Base-by-base conservation (phyloP, 1,140 invertebrate species). In the Aphis craccivora region DNA sequence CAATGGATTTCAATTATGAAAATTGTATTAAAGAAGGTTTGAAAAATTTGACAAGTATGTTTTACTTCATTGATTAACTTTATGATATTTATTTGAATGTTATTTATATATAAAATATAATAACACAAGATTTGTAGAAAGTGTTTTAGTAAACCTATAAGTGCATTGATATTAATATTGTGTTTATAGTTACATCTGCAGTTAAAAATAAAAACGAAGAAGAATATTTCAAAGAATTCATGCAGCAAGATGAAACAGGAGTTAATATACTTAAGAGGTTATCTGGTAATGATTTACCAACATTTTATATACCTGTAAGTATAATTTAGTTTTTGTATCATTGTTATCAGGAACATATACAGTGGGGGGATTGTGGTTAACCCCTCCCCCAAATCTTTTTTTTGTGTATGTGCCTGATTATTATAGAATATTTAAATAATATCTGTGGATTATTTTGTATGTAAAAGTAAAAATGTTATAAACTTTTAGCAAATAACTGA, bases 21-120 rank as follows among this genome's bases (percentile, higher is more conserved):
- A 25, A 90, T 55, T 55, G n/a, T 55, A 55, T 90, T 9, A 90
- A 55, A 25, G 88, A 90, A 90, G 37, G 88, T 25, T 90, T 90
- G 9, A 25, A 40, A 25, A 90, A 60, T 55, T 25, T 55, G 35
- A 25, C 22, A 30, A 37, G 48, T 90, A 40, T 25, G 45, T 90
- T 55, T 87, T n/a, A 45, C 9, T 45, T 18, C 18, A n/a, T n/a
- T 40, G 0, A 9, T 88, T 53, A n/a, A 25, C 8, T 83, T 23
- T 40, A 40, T 40, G 23, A 83, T 7, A 8, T 37, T 22, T 37
- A 83, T 83, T 37, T 83, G 14, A 40, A 40, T 40, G 37, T 2
- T 40, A 40, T 40, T 40, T 40, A 3, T 40, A 40, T 40, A 40
- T 1, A 40, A 2, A 40, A 81, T 6, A n/a, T 81, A 37, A 37